These are phyloP conservation scores for Mythimna albipuncta DNA, from an alignment of 2,888 invertebrate genomes.

Conservation along the genomic window DNA sequence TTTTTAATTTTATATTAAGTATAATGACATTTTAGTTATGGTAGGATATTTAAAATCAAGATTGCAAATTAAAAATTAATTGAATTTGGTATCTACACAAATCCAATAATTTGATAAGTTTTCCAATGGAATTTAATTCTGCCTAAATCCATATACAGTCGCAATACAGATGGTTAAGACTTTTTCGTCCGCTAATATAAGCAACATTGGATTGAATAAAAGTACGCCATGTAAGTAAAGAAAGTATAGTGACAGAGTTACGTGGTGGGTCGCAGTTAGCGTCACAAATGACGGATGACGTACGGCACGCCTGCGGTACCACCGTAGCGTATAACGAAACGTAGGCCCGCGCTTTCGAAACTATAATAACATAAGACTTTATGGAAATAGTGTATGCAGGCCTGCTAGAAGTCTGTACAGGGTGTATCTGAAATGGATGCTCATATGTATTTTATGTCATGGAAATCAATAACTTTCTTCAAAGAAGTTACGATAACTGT, in stretches of 20 bases:
- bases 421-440: neutral
- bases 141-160: neutral
- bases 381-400: neutral
- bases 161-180: slow-evolving; percentile 10
- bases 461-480: no score
- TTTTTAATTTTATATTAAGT: slow-evolving; percentile 24
- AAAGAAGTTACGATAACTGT: no score
- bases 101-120: neutral
- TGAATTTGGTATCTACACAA: neutral
- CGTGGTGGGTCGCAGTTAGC: slow-evolving; percentile 70
- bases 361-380: slow-evolving; percentile 52
- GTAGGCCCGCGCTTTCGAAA: slow-evolving; percentile 63
- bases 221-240: slow-evolving; percentile 57
- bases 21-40: slow-evolving; percentile 45
- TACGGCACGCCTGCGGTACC: slow-evolving; percentile 56
- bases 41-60: slow-evolving; percentile 22
- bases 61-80: slow-evolving; percentile 15
- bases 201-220: slow-evolving; percentile 48
- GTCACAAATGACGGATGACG: slow-evolving; percentile 73
- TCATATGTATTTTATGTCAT: no score
- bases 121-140: neutral
- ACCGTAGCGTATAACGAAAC: slow-evolving; percentile 53
- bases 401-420: slow-evolving; percentile 15
- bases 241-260: slow-evolving; percentile 67
- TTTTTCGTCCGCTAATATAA: slow-evolving; percentile 28